Conservation (phyloP, 1,140 invertebrate species). For the Camponotus vicinus region DNA sequence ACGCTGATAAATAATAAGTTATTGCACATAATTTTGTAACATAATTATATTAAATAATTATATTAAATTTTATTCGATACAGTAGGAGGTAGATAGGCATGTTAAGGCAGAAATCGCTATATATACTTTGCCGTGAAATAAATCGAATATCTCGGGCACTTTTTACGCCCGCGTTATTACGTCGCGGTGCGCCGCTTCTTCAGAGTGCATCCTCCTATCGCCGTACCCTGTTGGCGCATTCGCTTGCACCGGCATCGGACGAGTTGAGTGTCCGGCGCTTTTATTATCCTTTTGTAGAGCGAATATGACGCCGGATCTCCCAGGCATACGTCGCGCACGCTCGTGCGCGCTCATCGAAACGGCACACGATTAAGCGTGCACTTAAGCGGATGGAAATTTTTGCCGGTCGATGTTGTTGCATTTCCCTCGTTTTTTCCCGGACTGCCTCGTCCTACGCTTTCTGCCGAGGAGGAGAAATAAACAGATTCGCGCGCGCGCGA, state of each 20-base stretch:
- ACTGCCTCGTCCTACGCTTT: constrained; percentile 10
- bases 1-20: not conserved
- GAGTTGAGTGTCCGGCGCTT: constrained; percentile 11
- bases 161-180: constrained; percentile 27
- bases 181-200: not conserved
- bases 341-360: constrained; percentile 15
- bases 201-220: not conserved
- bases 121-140: constrained; percentile 3
- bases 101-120: not conserved
- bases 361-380: constrained; percentile 21
- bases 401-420: constrained; percentile 3
- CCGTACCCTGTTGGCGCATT: not conserved
- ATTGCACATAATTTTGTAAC: too few species aligned
- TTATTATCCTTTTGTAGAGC: constrained; percentile 16
- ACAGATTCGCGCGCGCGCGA: not conserved
- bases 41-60: not conserved
- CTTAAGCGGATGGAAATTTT: constrained; percentile 42
- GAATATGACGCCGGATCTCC: constrained; percentile 50
- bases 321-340: not conserved
- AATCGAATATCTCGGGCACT: not conserved
- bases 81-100: not conserved
- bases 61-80: not conserved
- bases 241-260: constrained; percentile 8
- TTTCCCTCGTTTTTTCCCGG: not conserved
- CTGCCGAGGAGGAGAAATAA: not conserved